These are phyloP conservation scores for Aphis gossypii DNA, from an alignment of 1,140 invertebrate species.

Conservation along the genomic window DNA sequence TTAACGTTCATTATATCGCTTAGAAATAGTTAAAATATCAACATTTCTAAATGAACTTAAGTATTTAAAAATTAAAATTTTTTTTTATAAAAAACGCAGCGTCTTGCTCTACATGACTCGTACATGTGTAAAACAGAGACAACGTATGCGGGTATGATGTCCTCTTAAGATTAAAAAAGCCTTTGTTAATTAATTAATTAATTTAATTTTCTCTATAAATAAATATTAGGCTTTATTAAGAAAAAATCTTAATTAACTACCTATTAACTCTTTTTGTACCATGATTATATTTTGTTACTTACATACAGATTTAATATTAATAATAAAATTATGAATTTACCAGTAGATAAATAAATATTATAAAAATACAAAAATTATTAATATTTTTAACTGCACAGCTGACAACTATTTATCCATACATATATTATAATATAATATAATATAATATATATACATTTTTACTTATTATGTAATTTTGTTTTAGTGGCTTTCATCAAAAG, in stretches of 20 bases:
- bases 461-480: constrained; percentile 42
- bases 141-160: too few relatives aligned
- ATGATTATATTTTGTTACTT: background rate
- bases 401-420: background rate
- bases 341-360: background rate
- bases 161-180: too few relatives aligned
- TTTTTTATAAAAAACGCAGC: too few relatives aligned
- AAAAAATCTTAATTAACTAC: background rate
- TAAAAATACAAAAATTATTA: background rate
- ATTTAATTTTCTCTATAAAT: background rate
- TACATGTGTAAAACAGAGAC: too few relatives aligned
- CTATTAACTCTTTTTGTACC: too few relatives aligned
- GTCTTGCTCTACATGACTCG: too few relatives aligned
- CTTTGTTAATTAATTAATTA: too few relatives aligned
- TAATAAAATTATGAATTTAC: background rate
- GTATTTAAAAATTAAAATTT: too few relatives aligned
- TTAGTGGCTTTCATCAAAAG: constrained; percentile 71
- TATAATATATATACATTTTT: background rate
- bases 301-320: background rate
- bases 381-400: background rate
- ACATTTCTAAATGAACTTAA: too few relatives aligned
- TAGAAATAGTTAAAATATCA: too few relatives aligned
- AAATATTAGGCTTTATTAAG: background rate
- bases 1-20: too few relatives aligned
- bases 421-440: background rate